Base-by-base conservation (phyloP, 2,797 vertebrate genomes). In the Gephyroberyx darwinii region DNA sequence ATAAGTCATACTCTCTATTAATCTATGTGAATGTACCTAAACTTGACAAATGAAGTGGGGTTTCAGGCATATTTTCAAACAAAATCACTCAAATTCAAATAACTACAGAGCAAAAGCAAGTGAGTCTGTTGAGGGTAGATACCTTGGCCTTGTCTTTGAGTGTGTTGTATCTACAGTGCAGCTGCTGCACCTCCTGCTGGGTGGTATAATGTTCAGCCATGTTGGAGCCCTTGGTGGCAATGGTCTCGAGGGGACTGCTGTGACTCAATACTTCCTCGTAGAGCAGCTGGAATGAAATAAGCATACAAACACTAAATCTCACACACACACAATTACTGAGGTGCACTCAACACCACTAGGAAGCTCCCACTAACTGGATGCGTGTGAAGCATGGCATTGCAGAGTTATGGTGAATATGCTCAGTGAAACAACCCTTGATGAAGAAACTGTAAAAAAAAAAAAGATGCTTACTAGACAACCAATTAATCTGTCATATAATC, bases 201-300 rank as follows among this genome's bases (percentile, higher is more conserved):
- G 96, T 95, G 53, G 95, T 94, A 33, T 93, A 95, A 86, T 97
- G 95, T 61, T 98, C 96, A 1, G 95, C 91, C 95, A 98, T 97
- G 75, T 94, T 94, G 64, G 93, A 94, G 39, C 95, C 94, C 91
- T 99, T 99, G 79, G 91, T 86, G 81, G 96, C 95, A 59, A 99
- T 98, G 0, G 95, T 96, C 84, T 98, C 95, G 90, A 99, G 86
- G 50, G 98, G 90, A 80, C 93, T 95, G 83, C 89, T 91, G 80
- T 98, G 96, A 89, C 96, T 98, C 84, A 98, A 73, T 1, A 98
- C 95, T 80, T 99, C 98, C 87, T 99, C 98, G 82, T 91, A 96
- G 68, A 99, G 92, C 51, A 99, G 92, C 98, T 99, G 88, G 52
- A 88, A 68, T 63, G 17, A 78, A 81, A 80, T 10, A 60, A 61